Percentiles rank a stretch among this genome's conserved stretches.
These are phyloP conservation scores for Drosophila fulvimacula DNA, from an alignment of 2,888 invertebrate species.

Conservation along the genomic window DNA sequence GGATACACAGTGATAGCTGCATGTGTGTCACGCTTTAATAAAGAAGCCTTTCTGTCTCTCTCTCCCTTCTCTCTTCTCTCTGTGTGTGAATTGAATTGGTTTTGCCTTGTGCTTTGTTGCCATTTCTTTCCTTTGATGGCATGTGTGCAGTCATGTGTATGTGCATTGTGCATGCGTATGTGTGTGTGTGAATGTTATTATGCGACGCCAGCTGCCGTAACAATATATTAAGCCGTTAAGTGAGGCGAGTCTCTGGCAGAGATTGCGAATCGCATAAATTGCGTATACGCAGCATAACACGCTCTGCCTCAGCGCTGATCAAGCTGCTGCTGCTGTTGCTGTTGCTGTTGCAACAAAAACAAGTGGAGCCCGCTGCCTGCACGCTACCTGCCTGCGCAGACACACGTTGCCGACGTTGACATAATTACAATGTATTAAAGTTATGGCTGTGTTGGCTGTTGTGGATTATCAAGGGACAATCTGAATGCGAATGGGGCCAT, in stretches of 20 bases:
- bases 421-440: constrained; percentile 78
- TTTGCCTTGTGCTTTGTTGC: constrained; percentile 51
- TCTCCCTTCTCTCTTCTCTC: constrained; percentile 3
- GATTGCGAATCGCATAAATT: constrained; percentile 65
- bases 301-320: constrained; percentile 22
- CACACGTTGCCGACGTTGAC: constrained; percentile 56
- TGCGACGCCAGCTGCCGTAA: constrained; percentile 68
- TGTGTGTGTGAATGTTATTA: constrained; percentile 51
- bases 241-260: constrained; percentile 64
- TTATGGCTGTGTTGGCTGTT: constrained; percentile 43
- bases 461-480: constrained; percentile 21
- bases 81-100: constrained; percentile 52
- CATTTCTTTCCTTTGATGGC: constrained; percentile 52
- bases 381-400: constrained; percentile 6
- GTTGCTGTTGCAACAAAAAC: constrained; percentile 21
- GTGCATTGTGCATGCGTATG: constrained; percentile 21
- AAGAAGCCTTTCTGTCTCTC: constrained; percentile 26
- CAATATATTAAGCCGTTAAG: constrained; percentile 80
- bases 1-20: constrained; percentile 21
- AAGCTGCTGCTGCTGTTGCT: constrained; percentile 30
- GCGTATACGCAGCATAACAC: constrained; percentile 61
- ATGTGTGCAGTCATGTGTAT: constrained; percentile 38
- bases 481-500: constrained; percentile 22
- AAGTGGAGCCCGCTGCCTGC: constrained; percentile 1
- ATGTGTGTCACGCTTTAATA: constrained; percentile 39